A percentile compares a stretch with the other conserved stretches of the same genome.
These are phyloP conservation scores for Dryas iulia DNA, from an alignment of 1,140 invertebrate genomes.

Conservation along the genomic window DNA sequence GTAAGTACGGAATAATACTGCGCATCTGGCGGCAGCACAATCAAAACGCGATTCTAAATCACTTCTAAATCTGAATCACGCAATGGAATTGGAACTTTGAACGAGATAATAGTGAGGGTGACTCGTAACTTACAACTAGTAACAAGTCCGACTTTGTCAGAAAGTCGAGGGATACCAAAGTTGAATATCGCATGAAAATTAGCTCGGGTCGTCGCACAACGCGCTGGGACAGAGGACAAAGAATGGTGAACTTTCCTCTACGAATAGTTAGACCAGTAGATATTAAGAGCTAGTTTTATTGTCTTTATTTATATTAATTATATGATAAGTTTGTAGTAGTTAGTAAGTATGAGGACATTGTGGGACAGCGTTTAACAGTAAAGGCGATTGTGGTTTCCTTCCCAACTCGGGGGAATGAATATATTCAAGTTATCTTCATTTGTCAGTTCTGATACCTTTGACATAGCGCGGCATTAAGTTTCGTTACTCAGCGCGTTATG, in stretches of 20 bases:
- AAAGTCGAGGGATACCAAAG: constrained; percentile 19
- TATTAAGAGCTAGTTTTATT: constrained; percentile 4
- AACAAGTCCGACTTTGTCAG: constrained; percentile 30
- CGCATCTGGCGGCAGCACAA: constrained; percentile 41
- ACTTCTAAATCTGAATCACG: constrained; percentile 50
- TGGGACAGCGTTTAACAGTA: too few species aligned
- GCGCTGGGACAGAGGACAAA: constrained; percentile 23
- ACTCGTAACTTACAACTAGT: constrained; percentile 22
- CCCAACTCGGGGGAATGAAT: too few species aligned
- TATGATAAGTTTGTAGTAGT: not conserved
- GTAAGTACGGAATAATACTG: constrained; percentile 12
- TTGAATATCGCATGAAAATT: constrained; percentile 33
- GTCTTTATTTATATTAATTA: not conserved
- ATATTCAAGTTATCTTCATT: too few species aligned
- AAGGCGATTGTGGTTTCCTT: too few species aligned
- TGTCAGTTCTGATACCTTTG: too few species aligned
- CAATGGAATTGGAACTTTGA: constrained; percentile 40
- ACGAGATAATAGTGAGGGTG: constrained; percentile 37
- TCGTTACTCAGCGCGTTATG: too few species aligned
- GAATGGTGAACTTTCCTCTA: constrained; percentile 14
- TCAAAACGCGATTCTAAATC: constrained; percentile 65
- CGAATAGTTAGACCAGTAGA: constrained; percentile 13
- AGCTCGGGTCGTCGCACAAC: constrained; percentile 23
- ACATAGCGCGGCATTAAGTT: too few species aligned
- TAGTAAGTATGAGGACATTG: too few species aligned